Evolutionary conservation across 2,888 invertebrate species (phyloP).

Genomic region (Thymelicus sylvestris): DNA sequence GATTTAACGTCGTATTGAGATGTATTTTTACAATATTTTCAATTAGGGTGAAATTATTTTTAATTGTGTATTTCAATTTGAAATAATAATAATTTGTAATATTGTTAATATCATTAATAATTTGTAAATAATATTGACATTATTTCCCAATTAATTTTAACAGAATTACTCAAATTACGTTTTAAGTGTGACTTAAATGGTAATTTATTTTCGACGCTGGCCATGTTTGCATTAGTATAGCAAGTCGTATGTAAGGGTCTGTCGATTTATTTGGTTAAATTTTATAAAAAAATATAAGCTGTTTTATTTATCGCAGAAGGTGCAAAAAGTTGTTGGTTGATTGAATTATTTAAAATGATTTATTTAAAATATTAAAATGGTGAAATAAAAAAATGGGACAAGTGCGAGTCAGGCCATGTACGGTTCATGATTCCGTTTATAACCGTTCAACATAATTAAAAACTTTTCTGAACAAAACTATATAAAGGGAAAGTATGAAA

Average conservation of each 20-base stretch:
- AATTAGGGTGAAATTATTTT: too few relatives aligned
- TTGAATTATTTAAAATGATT: too few relatives aligned
- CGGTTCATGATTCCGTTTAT: too few relatives aligned
- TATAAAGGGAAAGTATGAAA: too few relatives aligned
- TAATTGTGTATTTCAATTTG: neutral
- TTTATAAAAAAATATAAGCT: neutral
- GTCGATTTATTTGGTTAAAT: neutral
- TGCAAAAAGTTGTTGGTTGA: too few relatives aligned
- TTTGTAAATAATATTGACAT: conserved; percentile 9
- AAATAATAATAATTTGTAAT: neutral
- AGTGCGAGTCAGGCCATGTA: too few relatives aligned
- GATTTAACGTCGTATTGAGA: conserved; percentile 10
- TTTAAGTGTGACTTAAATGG: conserved; percentile 27
- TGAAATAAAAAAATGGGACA: too few relatives aligned
- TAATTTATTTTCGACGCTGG: conserved; percentile 23
- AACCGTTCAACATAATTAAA: too few relatives aligned
- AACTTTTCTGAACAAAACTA: too few relatives aligned
- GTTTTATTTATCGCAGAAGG: neutral
- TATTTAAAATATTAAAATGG: too few relatives aligned
- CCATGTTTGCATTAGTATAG: neutral
- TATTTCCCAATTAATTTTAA: conserved; percentile 5
- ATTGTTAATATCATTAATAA: conserved; percentile 5
- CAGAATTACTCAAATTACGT: conserved; percentile 6
- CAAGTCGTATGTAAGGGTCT: neutral
- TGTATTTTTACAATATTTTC: neutral